Evolutionary conservation across 2,888 invertebrate genomes (phyloP), one percentile per base, ranked within the genome.

Genomic region (Ophion slaviceki): DNA sequence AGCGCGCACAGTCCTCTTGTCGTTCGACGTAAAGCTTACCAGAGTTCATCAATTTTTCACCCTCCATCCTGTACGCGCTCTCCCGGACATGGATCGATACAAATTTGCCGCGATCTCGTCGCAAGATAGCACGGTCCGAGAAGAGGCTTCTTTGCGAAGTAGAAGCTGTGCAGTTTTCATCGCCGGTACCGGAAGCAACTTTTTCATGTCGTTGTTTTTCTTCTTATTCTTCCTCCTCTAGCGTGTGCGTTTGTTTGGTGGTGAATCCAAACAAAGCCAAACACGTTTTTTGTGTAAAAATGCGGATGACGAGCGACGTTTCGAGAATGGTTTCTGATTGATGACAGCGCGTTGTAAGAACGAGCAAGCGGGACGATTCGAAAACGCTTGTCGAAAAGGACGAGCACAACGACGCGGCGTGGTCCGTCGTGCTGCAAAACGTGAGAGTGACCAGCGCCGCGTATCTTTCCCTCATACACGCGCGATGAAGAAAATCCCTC

Each of bases 1-100:
- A 80, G 28, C 75, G 76, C 84, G 81, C 86, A 86, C 88, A 11
- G 87, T 87, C 89, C 89, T 89, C 87, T 88, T 88, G 88, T 87
- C 86, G 84, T 82, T 87, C 66, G 78, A 75, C 53, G 40, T 17
- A 59, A 80, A 78, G 72, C 67, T 47, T 71, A 75, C 61, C 84
- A 76, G 79, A 71, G 78, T 85, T 61, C 86, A 86, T 88, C 85
- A 77, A 86, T 87, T 89, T 87, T 87, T 79, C 64, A 76, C 59
- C 36, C 40, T 24, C 24, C 61, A 36, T 36, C 11, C 57, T 17
- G 36, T 28, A 20, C n/a, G 10, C 20, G 6, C 61, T 61, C 59
- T 59, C 47, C 47, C 47, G 62, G 28, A 66, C 20, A 70, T 10
- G 36, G 7, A 28, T 24, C 45, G 14, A 32, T 24, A 57, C 5